Percentiles rank a stretch among this genome's conserved stretches.
Evolutionary conservation across 2,888 invertebrate genomes (phyloP).

Genomic region (Drosophila mettleri): DNA sequence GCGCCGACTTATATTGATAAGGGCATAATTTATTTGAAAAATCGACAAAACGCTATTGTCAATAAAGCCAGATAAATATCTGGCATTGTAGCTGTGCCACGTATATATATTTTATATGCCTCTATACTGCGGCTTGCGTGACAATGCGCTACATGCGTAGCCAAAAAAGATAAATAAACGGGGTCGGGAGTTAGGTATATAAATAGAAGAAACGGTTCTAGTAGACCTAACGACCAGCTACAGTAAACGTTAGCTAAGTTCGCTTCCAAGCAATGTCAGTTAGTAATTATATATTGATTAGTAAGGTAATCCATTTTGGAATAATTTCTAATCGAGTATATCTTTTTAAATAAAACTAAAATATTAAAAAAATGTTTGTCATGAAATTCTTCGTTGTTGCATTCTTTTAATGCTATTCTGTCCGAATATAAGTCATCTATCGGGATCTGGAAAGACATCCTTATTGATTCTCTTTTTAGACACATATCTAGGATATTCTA

Average conservation of each 20-base stretch:
- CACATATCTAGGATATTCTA: too few species aligned
- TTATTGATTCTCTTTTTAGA: too few species aligned
- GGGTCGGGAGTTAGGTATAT: slow-evolving; percentile 13
- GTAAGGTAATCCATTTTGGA: too few species aligned
- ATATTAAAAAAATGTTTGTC: background rate
- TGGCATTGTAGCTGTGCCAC: slow-evolving; percentile 67
- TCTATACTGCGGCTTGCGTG: slow-evolving; percentile 65
- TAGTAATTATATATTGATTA: background rate
- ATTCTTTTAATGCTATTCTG: too few species aligned
- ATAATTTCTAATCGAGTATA: too few species aligned
- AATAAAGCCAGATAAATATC: slow-evolving; percentile 81
- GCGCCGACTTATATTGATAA: slow-evolving; percentile 71
- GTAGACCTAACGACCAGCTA: slow-evolving; percentile 30
- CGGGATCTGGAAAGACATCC: too few species aligned
- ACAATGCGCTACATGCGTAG: slow-evolving; percentile 57
- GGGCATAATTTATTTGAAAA: slow-evolving; percentile 81
- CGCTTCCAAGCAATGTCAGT: background rate
- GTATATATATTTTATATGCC: slow-evolving; percentile 12
- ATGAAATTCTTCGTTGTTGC: too few species aligned
- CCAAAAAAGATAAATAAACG: slow-evolving; percentile 19
- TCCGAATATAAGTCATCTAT: too few species aligned
- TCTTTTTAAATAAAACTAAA: too few species aligned
- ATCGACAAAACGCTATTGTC: slow-evolving; percentile 81
- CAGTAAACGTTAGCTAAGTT: slow-evolving; percentile 28
- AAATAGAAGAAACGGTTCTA: slow-evolving; percentile 17